Conservation (phyloP, 1,140 invertebrate species). For the Andrena cerasifolii region DNA sequence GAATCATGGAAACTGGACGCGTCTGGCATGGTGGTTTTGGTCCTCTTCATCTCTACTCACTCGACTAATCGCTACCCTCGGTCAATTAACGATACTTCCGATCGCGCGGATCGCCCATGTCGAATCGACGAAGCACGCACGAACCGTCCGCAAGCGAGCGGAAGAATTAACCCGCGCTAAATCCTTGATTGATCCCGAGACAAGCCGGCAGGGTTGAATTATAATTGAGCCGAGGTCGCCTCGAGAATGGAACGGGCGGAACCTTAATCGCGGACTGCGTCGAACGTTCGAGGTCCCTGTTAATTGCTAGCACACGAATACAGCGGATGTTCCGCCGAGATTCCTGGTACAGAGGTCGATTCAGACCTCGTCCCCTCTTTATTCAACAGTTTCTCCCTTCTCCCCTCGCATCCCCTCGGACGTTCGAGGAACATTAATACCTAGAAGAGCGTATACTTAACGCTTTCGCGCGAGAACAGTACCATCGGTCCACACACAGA, state of each 20-base stretch:
- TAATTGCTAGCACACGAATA: not conserved
- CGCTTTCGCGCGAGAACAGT: constrained; percentile 7
- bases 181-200: constrained; percentile 38
- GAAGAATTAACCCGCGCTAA: constrained; percentile 23
- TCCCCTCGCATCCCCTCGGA: not conserved
- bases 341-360: not conserved
- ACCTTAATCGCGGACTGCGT: constrained; percentile 12
- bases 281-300: constrained; percentile 25
- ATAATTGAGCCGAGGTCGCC: constrained; percentile 39
- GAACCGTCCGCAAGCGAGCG: not conserved
- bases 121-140: constrained; percentile 11
- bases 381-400: too few species aligned
- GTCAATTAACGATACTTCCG: constrained; percentile 34
- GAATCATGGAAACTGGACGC: not conserved
- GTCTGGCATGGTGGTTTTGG: constrained; percentile 52
- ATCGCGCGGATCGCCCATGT: constrained; percentile 32
- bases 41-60: constrained; percentile 33
- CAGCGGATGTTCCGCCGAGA: not conserved
- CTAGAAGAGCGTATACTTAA: not conserved
- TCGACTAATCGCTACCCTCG: constrained; percentile 41
- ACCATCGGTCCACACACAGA: too few species aligned
- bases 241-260: not conserved
- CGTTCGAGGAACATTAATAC: constrained; percentile 21
- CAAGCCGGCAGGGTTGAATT: constrained; percentile 29
- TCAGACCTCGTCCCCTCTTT: not conserved